These are phyloP conservation scores for Podargus strigoides DNA, from an alignment of 2,797 vertebrate species.

Conservation along the genomic window DNA sequence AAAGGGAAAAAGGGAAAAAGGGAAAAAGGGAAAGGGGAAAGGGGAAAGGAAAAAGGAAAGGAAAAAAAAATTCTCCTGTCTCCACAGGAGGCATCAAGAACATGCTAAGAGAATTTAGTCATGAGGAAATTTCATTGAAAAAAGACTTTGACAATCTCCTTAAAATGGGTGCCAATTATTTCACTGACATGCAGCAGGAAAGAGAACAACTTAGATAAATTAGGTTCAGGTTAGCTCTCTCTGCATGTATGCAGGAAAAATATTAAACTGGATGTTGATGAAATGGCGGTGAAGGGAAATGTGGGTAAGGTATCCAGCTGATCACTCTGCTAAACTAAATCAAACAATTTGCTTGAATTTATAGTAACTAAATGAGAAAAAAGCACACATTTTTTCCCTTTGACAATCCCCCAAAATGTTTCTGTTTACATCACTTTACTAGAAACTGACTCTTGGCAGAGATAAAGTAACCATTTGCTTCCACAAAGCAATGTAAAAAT, in stretches of 20 bases:
- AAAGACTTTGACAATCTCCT: slow-evolving; percentile 62
- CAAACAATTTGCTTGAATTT: slow-evolving; percentile 66
- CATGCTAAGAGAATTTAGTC: slow-evolving; percentile 50
- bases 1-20: too few species aligned
- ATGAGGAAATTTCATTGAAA: slow-evolving; percentile 48
- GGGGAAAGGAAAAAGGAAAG: background rate
- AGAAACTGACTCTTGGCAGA: slow-evolving; percentile 66
- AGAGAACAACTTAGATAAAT: slow-evolving; percentile 67
- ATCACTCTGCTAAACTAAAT: slow-evolving; percentile 53
- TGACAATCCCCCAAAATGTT: slow-evolving; percentile 57
- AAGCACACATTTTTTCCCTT: background rate
- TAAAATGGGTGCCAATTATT: slow-evolving; percentile 69
- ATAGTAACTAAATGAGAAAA: slow-evolving; percentile 16
- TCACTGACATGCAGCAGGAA: slow-evolving; percentile 59
- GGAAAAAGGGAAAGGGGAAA: too few species aligned
- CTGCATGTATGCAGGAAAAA: slow-evolving; percentile 49
- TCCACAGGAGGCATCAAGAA: slow-evolving; percentile 40
- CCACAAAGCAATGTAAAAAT: slow-evolving; percentile 66
- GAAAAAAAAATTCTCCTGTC: background rate
- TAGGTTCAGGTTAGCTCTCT: slow-evolving; percentile 58
- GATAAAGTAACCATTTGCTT: slow-evolving; percentile 71
- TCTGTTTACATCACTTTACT: slow-evolving; percentile 67
- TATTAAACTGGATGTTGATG: slow-evolving; percentile 62
- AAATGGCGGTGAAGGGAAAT: slow-evolving; percentile 58
- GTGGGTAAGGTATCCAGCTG: slow-evolving; percentile 45